Conservation (phyloP, 2,113 vertebrate species). For the Peromyscus maniculatus region DNA sequence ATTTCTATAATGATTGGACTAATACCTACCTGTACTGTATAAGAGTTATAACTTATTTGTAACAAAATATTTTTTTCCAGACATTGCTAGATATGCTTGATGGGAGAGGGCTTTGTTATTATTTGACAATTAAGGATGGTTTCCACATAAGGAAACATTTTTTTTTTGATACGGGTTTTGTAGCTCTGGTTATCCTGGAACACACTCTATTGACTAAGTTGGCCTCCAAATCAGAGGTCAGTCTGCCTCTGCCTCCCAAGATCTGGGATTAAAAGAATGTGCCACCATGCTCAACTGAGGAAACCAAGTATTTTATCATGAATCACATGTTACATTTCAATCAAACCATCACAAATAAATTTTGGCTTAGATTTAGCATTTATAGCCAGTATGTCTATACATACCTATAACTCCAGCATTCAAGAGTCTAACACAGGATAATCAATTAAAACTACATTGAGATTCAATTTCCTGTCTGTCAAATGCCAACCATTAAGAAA, state of each 20-base stretch:
- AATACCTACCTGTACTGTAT: background rate
- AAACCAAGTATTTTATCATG: background rate
- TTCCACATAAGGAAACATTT: background rate
- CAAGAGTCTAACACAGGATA: background rate
- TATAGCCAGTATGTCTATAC: background rate
- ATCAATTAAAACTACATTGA: background rate
- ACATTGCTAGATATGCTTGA: background rate
- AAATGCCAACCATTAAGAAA: background rate
- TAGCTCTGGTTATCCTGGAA: background rate
- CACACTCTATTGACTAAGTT: background rate
- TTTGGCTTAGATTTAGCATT: background rate
- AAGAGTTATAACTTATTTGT: background rate
- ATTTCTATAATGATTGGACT: background rate
- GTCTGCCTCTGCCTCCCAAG: background rate
- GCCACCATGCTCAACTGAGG: background rate
- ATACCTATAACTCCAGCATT: background rate
- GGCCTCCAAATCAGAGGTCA: background rate
- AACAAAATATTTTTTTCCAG: background rate
- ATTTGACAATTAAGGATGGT: background rate
- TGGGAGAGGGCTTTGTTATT: background rate
- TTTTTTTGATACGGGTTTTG: background rate
- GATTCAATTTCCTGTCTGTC: background rate
- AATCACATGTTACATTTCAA: background rate
- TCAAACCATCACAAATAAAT: background rate
- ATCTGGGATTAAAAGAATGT: background rate